Evolutionary conservation across 2,888 invertebrate genomes (phyloP).

Genomic region (Drosophila sordidula): DNA sequence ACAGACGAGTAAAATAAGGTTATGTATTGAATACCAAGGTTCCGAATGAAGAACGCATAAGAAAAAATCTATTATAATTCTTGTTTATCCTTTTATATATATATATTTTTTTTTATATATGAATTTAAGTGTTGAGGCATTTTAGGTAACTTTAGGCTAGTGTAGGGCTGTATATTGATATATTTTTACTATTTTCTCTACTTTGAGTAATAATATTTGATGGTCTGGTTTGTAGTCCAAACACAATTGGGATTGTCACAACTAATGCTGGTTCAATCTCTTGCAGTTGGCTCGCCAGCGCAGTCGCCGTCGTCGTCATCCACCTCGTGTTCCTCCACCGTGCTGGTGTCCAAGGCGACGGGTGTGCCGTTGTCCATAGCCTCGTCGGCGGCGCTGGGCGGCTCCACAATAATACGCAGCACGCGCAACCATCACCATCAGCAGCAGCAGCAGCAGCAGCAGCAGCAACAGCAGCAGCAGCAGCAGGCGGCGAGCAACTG

Average conservation of each 20-base stretch:
- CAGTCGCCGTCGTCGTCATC: constrained; percentile 82
- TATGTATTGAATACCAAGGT: too few species aligned
- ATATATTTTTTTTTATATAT: too few species aligned
- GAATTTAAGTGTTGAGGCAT: too few species aligned
- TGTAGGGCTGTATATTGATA: too few species aligned
- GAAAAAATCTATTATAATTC: too few species aligned
- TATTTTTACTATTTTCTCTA: too few species aligned
- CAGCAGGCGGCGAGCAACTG: constrained; percentile 37
- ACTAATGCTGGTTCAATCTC: constrained; percentile 7
- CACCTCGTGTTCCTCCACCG: constrained; percentile 82
- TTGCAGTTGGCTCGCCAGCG: constrained; percentile 77
- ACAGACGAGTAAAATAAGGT: too few species aligned
- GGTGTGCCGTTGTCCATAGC: constrained; percentile 81
- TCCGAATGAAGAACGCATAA: too few species aligned
- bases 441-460: constrained; percentile 58
- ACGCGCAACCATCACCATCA: constrained; percentile 82
- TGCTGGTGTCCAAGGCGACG: constrained; percentile 79
- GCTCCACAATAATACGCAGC: constrained; percentile 83
- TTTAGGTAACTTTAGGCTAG: too few species aligned
- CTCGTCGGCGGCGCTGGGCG: constrained; percentile 79
- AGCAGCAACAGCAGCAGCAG: constrained; percentile 24
- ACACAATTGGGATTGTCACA: neutral
- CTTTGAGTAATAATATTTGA: too few species aligned
- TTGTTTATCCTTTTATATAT: too few species aligned
- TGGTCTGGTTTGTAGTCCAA: too few species aligned